Conservation (phyloP, 2,797 vertebrate species). For the Salarias fasciatus region DNA sequence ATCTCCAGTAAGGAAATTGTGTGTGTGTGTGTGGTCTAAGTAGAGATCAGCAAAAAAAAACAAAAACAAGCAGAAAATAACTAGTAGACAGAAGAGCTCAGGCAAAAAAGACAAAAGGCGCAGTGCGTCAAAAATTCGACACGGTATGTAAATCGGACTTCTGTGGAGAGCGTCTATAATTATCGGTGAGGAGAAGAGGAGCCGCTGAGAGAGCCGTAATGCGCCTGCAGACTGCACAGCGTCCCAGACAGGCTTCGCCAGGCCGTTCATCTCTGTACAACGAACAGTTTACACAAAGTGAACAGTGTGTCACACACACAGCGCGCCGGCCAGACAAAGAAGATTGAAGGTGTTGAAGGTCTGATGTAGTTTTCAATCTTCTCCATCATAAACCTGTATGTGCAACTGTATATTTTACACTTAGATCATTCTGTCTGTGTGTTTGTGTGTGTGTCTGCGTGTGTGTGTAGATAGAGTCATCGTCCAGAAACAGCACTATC, state of each 20-base stretch:
- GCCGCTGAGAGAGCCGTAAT: constrained; percentile 20
- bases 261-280: constrained; percentile 65
- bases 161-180: constrained; percentile 33
- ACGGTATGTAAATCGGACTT: constrained; percentile 52
- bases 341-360: constrained; percentile 33
- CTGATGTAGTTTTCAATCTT: constrained; percentile 16
- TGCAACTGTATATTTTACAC: neutral
- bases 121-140: constrained; percentile 42
- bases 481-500: constrained; percentile 24
- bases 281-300: constrained; percentile 65
- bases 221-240: constrained; percentile 32
- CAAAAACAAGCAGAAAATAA: constrained; percentile 22
- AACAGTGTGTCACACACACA: constrained; percentile 32
- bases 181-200: constrained; percentile 26
- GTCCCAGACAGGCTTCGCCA: constrained; percentile 23
- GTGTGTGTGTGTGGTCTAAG: neutral
- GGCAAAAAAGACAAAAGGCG: constrained; percentile 62
- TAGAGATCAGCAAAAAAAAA: constrained; percentile 6
- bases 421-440: no score
- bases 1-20: no score
- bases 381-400: constrained; percentile 17
- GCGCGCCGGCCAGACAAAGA: constrained; percentile 29
- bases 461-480: constrained; percentile 29
- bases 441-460: neutral
- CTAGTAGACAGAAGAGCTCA: constrained; percentile 41